Conservation (phyloP, 2,888 invertebrate genomes). For the Caenorhabditis drosophilae region DNA sequence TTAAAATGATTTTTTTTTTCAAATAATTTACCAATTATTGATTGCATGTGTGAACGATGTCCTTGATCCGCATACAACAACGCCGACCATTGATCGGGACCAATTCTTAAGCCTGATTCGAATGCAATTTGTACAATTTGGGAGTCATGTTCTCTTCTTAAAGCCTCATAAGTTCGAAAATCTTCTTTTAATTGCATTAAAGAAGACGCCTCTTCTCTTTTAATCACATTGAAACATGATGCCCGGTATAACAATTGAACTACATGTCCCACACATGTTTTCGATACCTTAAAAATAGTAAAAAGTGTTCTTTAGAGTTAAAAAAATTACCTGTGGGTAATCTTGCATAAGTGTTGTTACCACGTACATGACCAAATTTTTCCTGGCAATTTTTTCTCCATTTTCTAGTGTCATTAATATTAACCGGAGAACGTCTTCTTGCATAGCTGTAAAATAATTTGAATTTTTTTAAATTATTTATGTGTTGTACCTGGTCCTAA, state of each 20-base stretch:
- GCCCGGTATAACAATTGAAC: constrained; percentile 96
- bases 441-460: constrained; percentile 80
- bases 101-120: constrained; percentile 92
- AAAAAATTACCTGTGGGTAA: constrained; percentile 78
- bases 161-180: constrained; percentile 81
- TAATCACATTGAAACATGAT: constrained; percentile 89
- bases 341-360: constrained; percentile 85
- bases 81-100: constrained; percentile 98
- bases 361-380: constrained; percentile 90
- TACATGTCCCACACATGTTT: constrained; percentile 98
- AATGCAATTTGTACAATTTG: constrained; percentile 94
- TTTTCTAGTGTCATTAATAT: constrained; percentile 92
- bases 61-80: constrained; percentile 90
- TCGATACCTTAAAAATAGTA: constrained; percentile 77
- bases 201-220: constrained; percentile 89
- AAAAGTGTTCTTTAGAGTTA: constrained; percentile 72
- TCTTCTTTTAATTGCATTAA: constrained; percentile 81
- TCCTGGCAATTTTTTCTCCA: constrained; percentile 69
- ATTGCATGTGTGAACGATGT: constrained; percentile 97
- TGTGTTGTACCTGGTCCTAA: constrained; percentile 81
- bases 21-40: constrained; percentile 72
- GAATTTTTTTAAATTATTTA: background rate
- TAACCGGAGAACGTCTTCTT: constrained; percentile 89
- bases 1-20: constrained; percentile 1
- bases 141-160: constrained; percentile 93